Evolutionary conservation across 2,888 invertebrate genomes (phyloP).

Genomic region (Chrysina gloriosa): DNA sequence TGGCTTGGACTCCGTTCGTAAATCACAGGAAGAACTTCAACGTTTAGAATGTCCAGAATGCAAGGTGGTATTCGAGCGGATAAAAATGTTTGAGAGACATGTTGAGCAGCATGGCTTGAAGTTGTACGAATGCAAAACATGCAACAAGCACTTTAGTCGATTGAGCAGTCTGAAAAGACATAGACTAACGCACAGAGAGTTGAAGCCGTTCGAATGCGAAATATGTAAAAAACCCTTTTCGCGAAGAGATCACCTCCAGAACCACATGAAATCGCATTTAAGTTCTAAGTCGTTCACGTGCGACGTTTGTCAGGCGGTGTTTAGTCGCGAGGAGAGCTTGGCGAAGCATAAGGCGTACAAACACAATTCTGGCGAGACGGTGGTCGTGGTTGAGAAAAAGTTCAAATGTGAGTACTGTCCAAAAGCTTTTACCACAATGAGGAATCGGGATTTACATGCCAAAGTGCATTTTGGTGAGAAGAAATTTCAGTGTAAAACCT

Average conservation of each 20-base stretch:
- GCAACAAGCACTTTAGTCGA: constrained; percentile 65
- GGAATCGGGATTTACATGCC: constrained; percentile 68
- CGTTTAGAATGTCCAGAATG: constrained; percentile 57
- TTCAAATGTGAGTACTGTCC: constrained; percentile 61
- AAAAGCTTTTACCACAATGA: constrained; percentile 68
- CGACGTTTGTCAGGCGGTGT: constrained; percentile 66
- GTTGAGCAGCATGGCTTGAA: constrained; percentile 54
- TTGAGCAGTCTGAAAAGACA: constrained; percentile 64
- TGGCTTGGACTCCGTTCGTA: too few species aligned
- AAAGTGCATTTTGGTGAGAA: constrained; percentile 63
- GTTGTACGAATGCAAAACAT: constrained; percentile 62
- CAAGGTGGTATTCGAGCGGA: constrained; percentile 56
- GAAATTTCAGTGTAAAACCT: constrained; percentile 61
- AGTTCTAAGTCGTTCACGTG: constrained; percentile 62
- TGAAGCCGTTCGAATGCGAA: constrained; percentile 62
- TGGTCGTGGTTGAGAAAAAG: constrained; percentile 61
- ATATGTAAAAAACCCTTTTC: constrained; percentile 65
- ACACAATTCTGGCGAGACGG: constrained; percentile 60
- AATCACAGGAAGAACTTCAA: too few species aligned
- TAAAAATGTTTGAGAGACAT: constrained; percentile 58
- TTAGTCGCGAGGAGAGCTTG: constrained; percentile 66
- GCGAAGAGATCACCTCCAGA: constrained; percentile 59
- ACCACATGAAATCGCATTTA: constrained; percentile 60
- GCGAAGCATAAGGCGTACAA: constrained; percentile 66
- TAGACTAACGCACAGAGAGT: constrained; percentile 63